phyloP scores from a whole-genome alignment of 2,888 invertebrate genomes.

The Caenorhabditis sulstoni region DNA sequence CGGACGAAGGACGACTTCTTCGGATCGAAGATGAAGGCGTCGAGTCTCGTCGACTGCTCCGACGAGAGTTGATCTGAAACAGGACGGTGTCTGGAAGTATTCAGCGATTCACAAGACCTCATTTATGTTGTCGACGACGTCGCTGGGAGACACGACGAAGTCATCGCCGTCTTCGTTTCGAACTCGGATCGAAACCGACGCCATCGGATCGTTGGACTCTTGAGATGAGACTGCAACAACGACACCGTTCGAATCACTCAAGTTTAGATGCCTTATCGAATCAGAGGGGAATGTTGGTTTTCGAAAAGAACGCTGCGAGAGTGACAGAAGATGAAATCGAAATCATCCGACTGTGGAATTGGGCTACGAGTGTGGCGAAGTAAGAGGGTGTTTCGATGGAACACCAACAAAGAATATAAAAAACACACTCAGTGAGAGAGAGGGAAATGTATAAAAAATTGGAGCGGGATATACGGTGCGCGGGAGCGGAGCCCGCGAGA shows the following conservation, averaged over 20 bases:
- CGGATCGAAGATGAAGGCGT: slow-evolving; percentile 52
- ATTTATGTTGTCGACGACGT: slow-evolving; percentile 53
- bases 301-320: background rate
- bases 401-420: slow-evolving; percentile 28
- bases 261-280: too few species aligned
- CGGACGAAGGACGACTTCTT: slow-evolving; percentile 57
- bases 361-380: background rate
- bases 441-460: slow-evolving; percentile 25
- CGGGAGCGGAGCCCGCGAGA: slow-evolving; percentile 23
- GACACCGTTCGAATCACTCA: too few species aligned
- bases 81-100: background rate
- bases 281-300: too few species aligned
- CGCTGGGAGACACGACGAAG: slow-evolving; percentile 54
- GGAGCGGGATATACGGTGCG: slow-evolving; percentile 34
- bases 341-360: slow-evolving; percentile 24
- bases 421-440: slow-evolving; percentile 3
- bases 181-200: slow-evolving; percentile 62
- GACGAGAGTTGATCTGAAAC: slow-evolving; percentile 52
- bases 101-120: slow-evolving; percentile 17
- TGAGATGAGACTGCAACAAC: slow-evolving; percentile 17
- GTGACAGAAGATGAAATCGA: background rate
- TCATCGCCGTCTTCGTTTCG: slow-evolving; percentile 59
- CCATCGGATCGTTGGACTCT: slow-evolving; percentile 46
- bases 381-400: slow-evolving; percentile 22
- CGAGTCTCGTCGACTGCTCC: slow-evolving; percentile 56